phyloP scores from a whole-genome alignment of 2,113 vertebrate genomes.

The Galbula dea region DNA sequence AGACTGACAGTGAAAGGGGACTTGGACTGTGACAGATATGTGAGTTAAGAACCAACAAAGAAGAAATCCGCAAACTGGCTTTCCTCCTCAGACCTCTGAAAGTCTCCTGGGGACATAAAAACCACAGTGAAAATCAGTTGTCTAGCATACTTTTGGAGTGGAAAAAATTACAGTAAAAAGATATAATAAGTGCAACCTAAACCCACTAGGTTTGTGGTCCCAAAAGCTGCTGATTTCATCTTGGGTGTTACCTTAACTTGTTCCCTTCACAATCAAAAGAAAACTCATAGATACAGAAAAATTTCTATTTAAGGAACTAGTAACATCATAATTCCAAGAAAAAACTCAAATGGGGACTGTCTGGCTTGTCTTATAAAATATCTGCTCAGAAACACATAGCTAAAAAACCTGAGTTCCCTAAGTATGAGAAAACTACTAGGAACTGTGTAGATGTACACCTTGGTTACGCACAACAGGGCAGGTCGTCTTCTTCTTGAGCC shows the following conservation, averaged over 20 bases:
- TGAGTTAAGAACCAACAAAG: neutral
- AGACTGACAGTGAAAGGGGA: neutral
- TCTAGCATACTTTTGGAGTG: neutral
- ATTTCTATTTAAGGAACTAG: neutral
- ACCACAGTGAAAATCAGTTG: neutral
- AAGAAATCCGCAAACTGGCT: neutral
- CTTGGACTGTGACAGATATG: neutral
- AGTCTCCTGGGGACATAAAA: neutral
- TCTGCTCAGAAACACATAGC: neutral
- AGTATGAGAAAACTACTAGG: neutral
- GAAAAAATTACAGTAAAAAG: neutral
- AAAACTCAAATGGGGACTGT: neutral
- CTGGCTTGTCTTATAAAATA: neutral
- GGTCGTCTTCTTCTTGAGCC: neutral
- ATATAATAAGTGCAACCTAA: neutral
- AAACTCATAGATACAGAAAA: neutral
- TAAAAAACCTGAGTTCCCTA: neutral
- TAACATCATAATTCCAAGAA: neutral
- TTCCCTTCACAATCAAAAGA: conserved; percentile 2
- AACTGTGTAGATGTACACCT: neutral
- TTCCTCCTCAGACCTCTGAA: neutral
- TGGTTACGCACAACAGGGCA: neutral
- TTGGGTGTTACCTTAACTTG: neutral
- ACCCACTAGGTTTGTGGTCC: neutral
- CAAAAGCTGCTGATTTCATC: neutral